Base-by-base conservation (phyloP, 2,888 invertebrate genomes). In the Alentia gelatinosa region DNA sequence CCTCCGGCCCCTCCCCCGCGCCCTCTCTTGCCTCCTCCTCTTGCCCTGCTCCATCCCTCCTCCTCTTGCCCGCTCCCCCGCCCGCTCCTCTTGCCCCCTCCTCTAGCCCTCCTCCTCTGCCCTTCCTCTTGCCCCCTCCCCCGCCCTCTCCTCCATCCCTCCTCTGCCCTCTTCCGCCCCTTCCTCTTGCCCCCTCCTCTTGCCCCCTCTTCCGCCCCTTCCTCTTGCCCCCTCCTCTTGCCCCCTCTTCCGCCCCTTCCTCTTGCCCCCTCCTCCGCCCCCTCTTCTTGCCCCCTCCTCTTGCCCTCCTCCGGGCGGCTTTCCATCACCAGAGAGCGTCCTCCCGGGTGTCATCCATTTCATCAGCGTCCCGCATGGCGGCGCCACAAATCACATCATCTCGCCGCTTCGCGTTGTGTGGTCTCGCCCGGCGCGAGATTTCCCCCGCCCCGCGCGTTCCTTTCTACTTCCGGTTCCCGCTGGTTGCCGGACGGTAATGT, bases 321-420 rank as follows among this genome's bases (percentile, higher is more conserved):
- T 30, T 68, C n/a, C 68, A 68, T 68, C 68, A 30, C 30, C 30
- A 12, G 68, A n/a, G n/a, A 30, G 5, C 68, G 68, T 68, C 68
- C 68, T 68, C 68, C 68, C n/a, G 68, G 68, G 68, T 15, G 68
- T 68, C 68, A 68, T 68, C 68, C 68, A 68, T 68, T 68, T 68
- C 68, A 68, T 68, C 68, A 68, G 68, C 26, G 12, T 68, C 56
- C 56, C 56, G 12, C 56, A 19, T 19, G n/a, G 56, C 56, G 3
- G 9, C 56, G 47, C 68, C 26, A 63, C 63, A 63, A 63, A 63
- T 63, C 68, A 68, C 26, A 68, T 68, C 68, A 68, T 30, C 26
- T 30, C 68, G 12, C 30, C 68, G 1, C 30, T 4, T 1, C 26
- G 12, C 26, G 3, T 5, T 4, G 12, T 30, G 4, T 4, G 12